These are phyloP conservation scores for Oryzias sinensis DNA, from an alignment of 2,797 vertebrate genomes.

Conservation along the genomic window DNA sequence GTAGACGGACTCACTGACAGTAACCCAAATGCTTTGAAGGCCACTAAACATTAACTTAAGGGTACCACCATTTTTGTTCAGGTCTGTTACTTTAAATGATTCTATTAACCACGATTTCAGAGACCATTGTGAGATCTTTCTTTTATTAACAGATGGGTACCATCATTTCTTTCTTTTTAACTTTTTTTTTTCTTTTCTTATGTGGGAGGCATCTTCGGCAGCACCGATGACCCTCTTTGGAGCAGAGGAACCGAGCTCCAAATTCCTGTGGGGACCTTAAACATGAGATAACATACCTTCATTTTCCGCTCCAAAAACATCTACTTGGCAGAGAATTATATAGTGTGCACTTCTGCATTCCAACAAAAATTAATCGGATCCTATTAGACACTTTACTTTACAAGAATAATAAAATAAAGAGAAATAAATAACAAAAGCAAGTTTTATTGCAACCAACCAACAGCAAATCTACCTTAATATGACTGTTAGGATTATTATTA, in stretches of 20 bases:
- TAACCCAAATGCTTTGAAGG: no score
- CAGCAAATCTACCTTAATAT: constrained; percentile 1
- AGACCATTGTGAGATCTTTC: not conserved
- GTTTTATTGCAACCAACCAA: constrained; percentile 17
- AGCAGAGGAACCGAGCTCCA: constrained; percentile 34
- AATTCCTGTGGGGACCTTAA: constrained; percentile 36
- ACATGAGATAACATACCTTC: constrained; percentile 51
- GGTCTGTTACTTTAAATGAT: not conserved
- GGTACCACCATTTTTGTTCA: not conserved
- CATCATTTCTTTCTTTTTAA: no score
- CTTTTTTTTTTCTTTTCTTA: no score
- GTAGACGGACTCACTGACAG: no score
- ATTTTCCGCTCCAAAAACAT: constrained; percentile 38
- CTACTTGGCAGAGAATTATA: constrained; percentile 26
- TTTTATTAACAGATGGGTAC: no score
- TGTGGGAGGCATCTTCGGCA: constrained; percentile 29
- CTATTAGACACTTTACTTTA: constrained; percentile 34
- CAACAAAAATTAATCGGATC: constrained; percentile 61
- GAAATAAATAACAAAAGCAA: constrained; percentile 18
- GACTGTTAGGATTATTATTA: constrained; percentile 11
- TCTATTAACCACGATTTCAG: no score
- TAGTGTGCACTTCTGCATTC: constrained; percentile 47
- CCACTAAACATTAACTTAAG: constrained; percentile 3
- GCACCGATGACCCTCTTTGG: constrained; percentile 38
- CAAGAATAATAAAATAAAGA: constrained; percentile 20